Evolutionary conservation across 2,113 vertebrate species (phyloP).

Genomic region (Mola mola): DNA sequence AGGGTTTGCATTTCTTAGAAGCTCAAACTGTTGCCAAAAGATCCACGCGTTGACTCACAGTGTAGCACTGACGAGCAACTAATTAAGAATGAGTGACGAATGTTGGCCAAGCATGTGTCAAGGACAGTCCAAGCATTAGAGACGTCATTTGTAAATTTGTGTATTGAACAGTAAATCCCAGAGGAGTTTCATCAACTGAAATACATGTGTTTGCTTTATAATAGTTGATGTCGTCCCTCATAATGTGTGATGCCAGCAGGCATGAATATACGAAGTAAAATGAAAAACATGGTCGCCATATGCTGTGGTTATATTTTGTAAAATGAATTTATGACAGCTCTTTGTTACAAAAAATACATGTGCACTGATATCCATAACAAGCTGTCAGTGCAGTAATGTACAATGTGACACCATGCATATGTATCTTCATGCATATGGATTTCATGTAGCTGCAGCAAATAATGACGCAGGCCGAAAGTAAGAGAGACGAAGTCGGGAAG

Average conservation of each 20-base stretch:
- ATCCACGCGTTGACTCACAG: conserved; percentile 6
- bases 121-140: conserved; percentile 13
- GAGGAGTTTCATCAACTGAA: conserved; percentile 21
- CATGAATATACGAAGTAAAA: no score
- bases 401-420: conserved; percentile 23
- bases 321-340: conserved; percentile 15
- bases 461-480: conserved; percentile 15
- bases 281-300: no score
- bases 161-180: conserved; percentile 24
- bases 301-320: no score
- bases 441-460: conserved; percentile 19
- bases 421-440: conserved; percentile 25
- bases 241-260: no score
- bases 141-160: conserved; percentile 19
- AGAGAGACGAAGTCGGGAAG: background rate
- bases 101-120: conserved; percentile 34
- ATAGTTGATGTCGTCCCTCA: no score
- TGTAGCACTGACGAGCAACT: conserved; percentile 24
- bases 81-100: conserved; percentile 41
- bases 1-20: conserved; percentile 21
- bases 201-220: no score
- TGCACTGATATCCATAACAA: conserved; percentile 19
- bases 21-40: conserved; percentile 31
- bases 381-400: conserved; percentile 15
- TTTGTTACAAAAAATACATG: background rate